Conservation (phyloP, 1,140 invertebrate genomes). For the Melanaphis sacchari region DNA sequence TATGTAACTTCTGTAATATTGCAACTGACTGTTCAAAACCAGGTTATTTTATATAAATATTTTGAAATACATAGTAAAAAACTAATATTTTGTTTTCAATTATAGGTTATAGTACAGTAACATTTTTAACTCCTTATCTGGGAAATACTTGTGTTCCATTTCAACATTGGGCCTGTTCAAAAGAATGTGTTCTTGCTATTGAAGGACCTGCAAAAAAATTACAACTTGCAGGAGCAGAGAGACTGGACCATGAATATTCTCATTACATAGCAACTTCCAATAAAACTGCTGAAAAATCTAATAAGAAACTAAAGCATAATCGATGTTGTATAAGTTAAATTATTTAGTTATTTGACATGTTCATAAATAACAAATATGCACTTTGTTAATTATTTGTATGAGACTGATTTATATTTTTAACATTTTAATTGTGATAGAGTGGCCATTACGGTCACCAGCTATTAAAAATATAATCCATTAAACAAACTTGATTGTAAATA, state of each 20-base stretch:
- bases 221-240: constrained; percentile 62
- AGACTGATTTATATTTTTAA: constrained; percentile 56
- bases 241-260: constrained; percentile 62
- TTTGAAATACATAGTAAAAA: not conserved
- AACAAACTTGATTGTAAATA: constrained; percentile 32
- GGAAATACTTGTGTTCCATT: constrained; percentile 69
- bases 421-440: constrained; percentile 42
- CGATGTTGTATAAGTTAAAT: constrained; percentile 24
- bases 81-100: not conserved
- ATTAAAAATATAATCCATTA: constrained; percentile 36
- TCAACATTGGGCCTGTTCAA: constrained; percentile 67
- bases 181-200: constrained; percentile 65
- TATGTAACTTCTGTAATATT: constrained; percentile 35
- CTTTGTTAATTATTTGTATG: constrained; percentile 23
- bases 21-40: constrained; percentile 53
- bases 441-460: not conserved
- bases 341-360: not conserved
- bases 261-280: constrained; percentile 58
- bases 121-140: constrained; percentile 67
- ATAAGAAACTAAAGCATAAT: not conserved
- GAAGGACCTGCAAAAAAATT: constrained; percentile 66
- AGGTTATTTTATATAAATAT: not conserved
- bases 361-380: constrained; percentile 16
- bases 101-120: constrained; percentile 67
- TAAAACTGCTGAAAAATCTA: not conserved